Conservation (phyloP, 2,888 invertebrate genomes). For the Drosophila heteroneura region DNA sequence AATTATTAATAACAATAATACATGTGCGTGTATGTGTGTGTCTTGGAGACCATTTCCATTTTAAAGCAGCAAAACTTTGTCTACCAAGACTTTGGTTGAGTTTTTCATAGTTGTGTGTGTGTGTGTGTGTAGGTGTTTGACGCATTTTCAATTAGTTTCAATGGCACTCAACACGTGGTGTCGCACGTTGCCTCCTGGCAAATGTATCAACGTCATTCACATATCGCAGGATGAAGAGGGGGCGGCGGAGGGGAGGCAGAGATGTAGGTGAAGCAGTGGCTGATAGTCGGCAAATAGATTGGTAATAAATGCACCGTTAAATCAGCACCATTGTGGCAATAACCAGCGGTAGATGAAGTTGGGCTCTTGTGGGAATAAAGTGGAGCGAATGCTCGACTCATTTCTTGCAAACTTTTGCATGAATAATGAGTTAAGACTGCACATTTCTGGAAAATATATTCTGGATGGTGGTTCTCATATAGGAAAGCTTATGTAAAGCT, state of each 20-base stretch:
- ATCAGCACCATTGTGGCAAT: slow-evolving; percentile 65
- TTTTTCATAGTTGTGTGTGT: slow-evolving; percentile 28
- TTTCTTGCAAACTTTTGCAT: slow-evolving; percentile 58
- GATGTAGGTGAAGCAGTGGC: slow-evolving; percentile 1
- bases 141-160: slow-evolving; percentile 78
- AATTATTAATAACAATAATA: slow-evolving; percentile 68
- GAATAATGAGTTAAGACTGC: slow-evolving; percentile 47
- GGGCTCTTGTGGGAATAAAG: slow-evolving; percentile 1
- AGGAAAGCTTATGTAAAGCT: slow-evolving; percentile 7
- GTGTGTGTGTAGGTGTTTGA: slow-evolving; percentile 33
- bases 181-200: slow-evolving; percentile 45
- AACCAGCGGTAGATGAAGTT: slow-evolving; percentile 4
- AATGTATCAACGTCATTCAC: slow-evolving; percentile 70
- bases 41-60: slow-evolving; percentile 55
- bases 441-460: slow-evolving; percentile 13
- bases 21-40: slow-evolving; percentile 19
- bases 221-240: not conserved
- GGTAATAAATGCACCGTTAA: slow-evolving; percentile 75
- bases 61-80: slow-evolving; percentile 69
- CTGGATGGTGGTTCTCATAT: not conserved
- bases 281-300: slow-evolving; percentile 72
- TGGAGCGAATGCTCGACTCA: slow-evolving; percentile 29
- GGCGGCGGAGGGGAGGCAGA: not conserved
- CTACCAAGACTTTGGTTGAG: slow-evolving; percentile 56
- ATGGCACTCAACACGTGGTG: slow-evolving; percentile 70